Evolutionary conservation across 2,113 vertebrate genomes (phyloP), one percentile per base, ranked within the genome.

Genomic region (Poeciliopsis occidentalis): DNA sequence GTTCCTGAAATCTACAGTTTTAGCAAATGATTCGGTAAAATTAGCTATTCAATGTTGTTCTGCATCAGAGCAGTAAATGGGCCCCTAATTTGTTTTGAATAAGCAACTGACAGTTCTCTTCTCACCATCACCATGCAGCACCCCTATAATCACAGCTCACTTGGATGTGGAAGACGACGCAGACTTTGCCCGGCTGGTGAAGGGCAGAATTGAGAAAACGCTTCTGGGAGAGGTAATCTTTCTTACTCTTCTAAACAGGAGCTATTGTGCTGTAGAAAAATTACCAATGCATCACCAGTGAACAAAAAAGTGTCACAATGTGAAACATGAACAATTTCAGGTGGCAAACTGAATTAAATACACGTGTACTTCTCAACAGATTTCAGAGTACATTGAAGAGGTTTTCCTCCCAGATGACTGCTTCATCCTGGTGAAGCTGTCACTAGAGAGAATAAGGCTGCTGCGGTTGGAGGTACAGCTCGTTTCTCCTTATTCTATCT

Each of bases 161-260:
- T 87, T 99, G 78, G 97, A 99, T 67, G 88, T 89, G 27, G 96
- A 97, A 37, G 95, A 97, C 0, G 96, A 99, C 4, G 94, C 98
- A 0, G 98, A 99, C 88, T 99, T 97, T 26, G 97, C 95, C 30
- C 95, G 98, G 51, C 94, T 99, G 13, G 98, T 99, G 85, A 99
- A 99, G 88, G 98, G 97, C 60, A 95, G 98, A 80, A 99, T 99
- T 51, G 98, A 99, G 89, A 99, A 99, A 76, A 99, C 98, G 30
- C 95, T 99, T 22, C 91, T 99, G 0, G 98, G 98, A 89, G 98
- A 99, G 97, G 98, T 99, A 93, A 11, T 22, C 1, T 8, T 26
- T 39, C 10, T 12, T 15, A 12, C 17, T 34, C 4, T 51, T 29
- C 7, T 29, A 17, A 62, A 8, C 13, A 8, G 1, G 3, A 71